Percentiles rank a stretch among this genome's conserved stretches.
Conservation (phyloP, 2,888 invertebrate genomes). For the Apocheima hispidaria region DNA sequence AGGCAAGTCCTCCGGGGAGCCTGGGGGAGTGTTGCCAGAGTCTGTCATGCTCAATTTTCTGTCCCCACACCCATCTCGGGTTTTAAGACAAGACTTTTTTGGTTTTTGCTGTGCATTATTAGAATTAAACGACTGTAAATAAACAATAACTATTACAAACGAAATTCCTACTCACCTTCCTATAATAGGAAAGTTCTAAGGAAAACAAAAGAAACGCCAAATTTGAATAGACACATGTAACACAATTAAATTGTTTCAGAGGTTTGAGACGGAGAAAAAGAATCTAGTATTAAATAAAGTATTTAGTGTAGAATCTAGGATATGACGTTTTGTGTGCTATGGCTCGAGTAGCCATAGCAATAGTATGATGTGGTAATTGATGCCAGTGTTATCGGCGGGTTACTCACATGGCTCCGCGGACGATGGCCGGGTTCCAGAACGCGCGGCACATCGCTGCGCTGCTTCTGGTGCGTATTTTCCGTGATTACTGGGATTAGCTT, state of each 20-base stretch:
- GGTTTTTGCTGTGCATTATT: constrained; percentile 69
- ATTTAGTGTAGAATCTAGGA: constrained; percentile 18
- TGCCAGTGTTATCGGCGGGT: constrained; percentile 3
- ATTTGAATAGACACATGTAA: constrained; percentile 19
- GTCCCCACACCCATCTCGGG: constrained; percentile 67
- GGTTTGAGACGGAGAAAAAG: not conserved
- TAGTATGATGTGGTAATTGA: constrained; percentile 38
- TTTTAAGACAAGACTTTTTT: constrained; percentile 73
- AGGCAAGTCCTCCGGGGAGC: constrained; percentile 87
- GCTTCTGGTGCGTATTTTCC: constrained; percentile 85
- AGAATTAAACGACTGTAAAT: constrained; percentile 79
- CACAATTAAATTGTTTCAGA: constrained; percentile 15
- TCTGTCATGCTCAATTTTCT: constrained; percentile 77
- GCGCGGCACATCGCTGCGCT: constrained; percentile 78
- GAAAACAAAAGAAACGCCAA: constrained; percentile 26
- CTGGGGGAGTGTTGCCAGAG: constrained; percentile 87
- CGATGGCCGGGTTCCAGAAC: constrained; percentile 80
- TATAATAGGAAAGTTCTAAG: not conserved
- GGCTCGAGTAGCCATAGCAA: constrained; percentile 57
- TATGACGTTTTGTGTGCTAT: constrained; percentile 33
- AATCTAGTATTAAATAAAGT: not conserved
- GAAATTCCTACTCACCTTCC: constrained; percentile 10
- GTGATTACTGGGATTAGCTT: constrained; percentile 87
- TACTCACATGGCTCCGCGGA: constrained; percentile 86
- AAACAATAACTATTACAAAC: constrained; percentile 30